Base-by-base conservation (phyloP, 2,888 invertebrate genomes). In the Parascotia fuliginaria region DNA sequence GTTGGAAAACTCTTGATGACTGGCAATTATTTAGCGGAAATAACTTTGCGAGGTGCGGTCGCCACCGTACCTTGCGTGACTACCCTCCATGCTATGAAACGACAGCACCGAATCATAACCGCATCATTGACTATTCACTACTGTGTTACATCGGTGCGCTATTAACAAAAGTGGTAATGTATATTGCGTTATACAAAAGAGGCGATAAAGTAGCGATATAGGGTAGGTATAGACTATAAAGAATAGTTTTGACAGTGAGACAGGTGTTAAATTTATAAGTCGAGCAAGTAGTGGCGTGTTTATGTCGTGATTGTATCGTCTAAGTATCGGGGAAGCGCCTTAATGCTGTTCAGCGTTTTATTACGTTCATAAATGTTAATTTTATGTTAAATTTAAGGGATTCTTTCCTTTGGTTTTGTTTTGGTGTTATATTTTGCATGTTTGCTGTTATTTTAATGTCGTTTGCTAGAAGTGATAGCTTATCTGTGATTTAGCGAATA, bases 231-330 rank as follows among this genome's bases (percentile, higher is more conserved):
- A 32, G 43, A 36, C 27, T 45, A 51, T 69, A 69, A 60, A 65
- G 42, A 59, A 69, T 57, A 55, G 45, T 71, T 60, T 52, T 69
- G 82, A 83, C 80, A 80, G 76, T 57, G 57, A 55, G 84, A 81
- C 86, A 85, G 85, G 86, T 85, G 86, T 82, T 79, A 79, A 80
- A 85, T 85, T 86, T 86, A 85, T 84, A 77, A 75, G 70, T 75
- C 65, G 37, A 67, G 72, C 65, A 72, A 74, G 73, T 73, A 72
- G 67, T 71, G 54, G 79, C 81, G 83, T 82, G 82, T 79, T 79
- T 75, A 72, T 75, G 71, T 65, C 66, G 65, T 70, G 81, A 83
- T 85, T 60, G 69, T 79, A 81, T 82, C 81, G 68, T 52, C 57
- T 65, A 75, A 73, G 71, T 68, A 61, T 62, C 47, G 40, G 55